These are phyloP conservation scores for Lerema accius DNA, from an alignment of 1,140 invertebrate genomes.

Conservation along the genomic window DNA sequence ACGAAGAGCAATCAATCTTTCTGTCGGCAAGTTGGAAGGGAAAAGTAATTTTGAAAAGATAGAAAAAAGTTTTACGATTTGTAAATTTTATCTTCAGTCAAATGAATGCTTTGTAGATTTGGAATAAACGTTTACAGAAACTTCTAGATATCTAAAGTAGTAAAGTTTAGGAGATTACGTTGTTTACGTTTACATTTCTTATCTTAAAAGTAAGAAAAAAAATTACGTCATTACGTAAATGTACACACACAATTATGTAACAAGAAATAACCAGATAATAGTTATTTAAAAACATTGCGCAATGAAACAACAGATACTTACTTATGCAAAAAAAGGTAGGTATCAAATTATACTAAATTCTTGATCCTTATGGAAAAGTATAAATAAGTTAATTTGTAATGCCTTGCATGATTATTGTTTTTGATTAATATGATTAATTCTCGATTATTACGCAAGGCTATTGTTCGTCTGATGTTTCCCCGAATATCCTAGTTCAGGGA, in stretches of 20 bases:
- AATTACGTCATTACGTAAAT: neutral
- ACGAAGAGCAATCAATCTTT: constrained; percentile 62
- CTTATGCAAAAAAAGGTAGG: too few species aligned
- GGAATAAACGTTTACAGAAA: constrained; percentile 12
- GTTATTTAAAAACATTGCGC: neutral
- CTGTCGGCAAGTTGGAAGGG: constrained; percentile 47
- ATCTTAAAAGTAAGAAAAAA: neutral
- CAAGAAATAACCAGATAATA: neutral
- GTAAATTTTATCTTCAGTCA: constrained; percentile 26
- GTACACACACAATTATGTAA: neutral
- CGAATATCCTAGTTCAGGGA: too few species aligned
- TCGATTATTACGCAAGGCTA: too few species aligned
- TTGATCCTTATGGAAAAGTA: too few species aligned
- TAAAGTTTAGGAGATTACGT: neutral
- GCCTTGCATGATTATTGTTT: too few species aligned
- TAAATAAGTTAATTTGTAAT: too few species aligned
- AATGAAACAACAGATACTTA: neutral
- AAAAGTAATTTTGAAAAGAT: constrained; percentile 29
- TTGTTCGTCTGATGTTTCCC: too few species aligned
- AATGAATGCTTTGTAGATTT: constrained; percentile 25
- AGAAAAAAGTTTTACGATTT: constrained; percentile 30
- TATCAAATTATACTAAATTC: too few species aligned
- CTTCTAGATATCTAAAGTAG: neutral
- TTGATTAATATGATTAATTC: too few species aligned
- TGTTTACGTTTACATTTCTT: neutral